Evolutionary conservation across 2,797 vertebrate species (phyloP).

Genomic region (Remorina albescens): DNA sequence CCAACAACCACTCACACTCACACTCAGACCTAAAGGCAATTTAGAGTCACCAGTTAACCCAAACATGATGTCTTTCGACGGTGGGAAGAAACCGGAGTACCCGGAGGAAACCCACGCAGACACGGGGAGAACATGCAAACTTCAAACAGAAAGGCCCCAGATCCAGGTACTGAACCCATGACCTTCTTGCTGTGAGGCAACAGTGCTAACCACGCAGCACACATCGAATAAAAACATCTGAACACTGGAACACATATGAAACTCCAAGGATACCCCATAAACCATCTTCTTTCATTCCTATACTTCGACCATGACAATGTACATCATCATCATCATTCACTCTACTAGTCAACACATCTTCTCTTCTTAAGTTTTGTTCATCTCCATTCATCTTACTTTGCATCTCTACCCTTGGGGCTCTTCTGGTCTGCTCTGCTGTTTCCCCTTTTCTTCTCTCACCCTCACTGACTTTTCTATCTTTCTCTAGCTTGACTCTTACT

Average conservation of each 20-base stretch:
- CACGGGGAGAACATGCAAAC: too few relatives aligned
- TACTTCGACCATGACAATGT: neutral
- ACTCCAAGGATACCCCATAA: neutral
- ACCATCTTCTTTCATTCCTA: neutral
- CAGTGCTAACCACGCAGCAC: too few relatives aligned
- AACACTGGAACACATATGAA: neutral
- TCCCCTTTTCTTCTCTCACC: slow-evolving; percentile 31
- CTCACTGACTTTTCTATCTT: slow-evolving; percentile 12
- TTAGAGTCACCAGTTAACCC: too few relatives aligned
- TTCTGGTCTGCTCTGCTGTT: slow-evolving; percentile 14
- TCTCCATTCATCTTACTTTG: neutral
- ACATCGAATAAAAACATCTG: neutral
- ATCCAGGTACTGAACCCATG: too few relatives aligned
- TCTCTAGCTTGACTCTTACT: slow-evolving; percentile 6
- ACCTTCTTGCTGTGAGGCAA: too few relatives aligned
- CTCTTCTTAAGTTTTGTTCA: neutral
- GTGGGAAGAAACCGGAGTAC: too few relatives aligned
- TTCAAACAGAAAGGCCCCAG: too few relatives aligned
- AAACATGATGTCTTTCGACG: too few relatives aligned
- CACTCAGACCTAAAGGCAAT: too few relatives aligned
- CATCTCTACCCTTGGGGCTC: slow-evolving; percentile 4
- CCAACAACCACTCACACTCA: too few relatives aligned
- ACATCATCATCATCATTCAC: neutral
- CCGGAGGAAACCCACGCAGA: too few relatives aligned
- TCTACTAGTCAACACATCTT: neutral